Conservation (phyloP, 2,888 invertebrate species). For the Himalopsyche tibetana region DNA sequence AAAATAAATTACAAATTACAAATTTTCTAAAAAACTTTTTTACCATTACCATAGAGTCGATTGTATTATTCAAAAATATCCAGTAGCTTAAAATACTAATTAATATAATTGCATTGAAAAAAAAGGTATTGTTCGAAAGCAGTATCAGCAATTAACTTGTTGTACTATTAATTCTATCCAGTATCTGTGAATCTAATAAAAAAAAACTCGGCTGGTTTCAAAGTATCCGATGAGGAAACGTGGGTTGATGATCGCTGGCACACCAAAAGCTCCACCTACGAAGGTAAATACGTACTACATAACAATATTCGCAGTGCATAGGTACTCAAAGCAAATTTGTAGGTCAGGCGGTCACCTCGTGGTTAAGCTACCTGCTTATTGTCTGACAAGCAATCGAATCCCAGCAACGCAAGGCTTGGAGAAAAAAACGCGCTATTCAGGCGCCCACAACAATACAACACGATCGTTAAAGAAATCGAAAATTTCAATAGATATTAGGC, state of each 20-base stretch:
- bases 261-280: conserved; percentile 7
- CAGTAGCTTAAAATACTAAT: too few species aligned
- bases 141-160: too few species aligned
- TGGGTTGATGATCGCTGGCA: background rate
- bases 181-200: too few species aligned
- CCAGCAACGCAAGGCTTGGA: background rate
- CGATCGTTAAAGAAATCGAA: conserved; percentile 23
- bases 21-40: too few species aligned
- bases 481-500: conserved; percentile 7
- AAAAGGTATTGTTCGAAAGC: too few species aligned
- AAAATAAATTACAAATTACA: too few species aligned
- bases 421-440: background rate
- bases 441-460: conserved; percentile 5
- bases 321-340: conserved; percentile 1
- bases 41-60: too few species aligned
- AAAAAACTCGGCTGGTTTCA: too few species aligned
- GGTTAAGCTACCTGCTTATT: conserved; percentile 6
- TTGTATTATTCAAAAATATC: too few species aligned
- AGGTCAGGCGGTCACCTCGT: conserved; percentile 19
- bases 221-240: too few species aligned
- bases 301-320: conserved; percentile 9
- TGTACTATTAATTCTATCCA: too few species aligned
- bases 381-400: background rate
- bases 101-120: too few species aligned
- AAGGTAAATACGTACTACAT: background rate